These are phyloP conservation scores for Cremastinae sp. DNA, from an alignment of 2,888 invertebrate species.

Conservation along the genomic window DNA sequence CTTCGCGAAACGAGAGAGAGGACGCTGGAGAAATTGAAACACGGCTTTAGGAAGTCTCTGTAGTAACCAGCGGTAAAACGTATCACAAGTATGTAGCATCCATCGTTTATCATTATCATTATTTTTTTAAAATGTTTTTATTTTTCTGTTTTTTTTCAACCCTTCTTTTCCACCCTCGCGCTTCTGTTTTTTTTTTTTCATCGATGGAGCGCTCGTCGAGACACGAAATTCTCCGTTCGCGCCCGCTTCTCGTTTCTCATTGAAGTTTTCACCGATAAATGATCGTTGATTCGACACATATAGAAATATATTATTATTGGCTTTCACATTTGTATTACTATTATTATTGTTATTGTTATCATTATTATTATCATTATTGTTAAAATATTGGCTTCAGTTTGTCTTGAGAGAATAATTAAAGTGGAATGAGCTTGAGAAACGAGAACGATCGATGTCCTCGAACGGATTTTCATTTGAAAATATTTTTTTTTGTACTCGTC, in stretches of 20 bases:
- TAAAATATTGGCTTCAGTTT: conserved; percentile 28
- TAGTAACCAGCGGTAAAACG: conserved; percentile 80
- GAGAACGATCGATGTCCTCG: too few relatives aligned
- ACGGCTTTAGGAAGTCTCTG: conserved; percentile 79
- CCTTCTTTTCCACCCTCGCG: not conserved
- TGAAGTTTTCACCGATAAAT: not conserved
- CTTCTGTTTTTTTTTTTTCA: conserved; percentile 51
- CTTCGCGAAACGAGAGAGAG: conserved; percentile 4
- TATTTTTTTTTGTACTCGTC: not conserved
- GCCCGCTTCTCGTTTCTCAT: not conserved
- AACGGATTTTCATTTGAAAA: not conserved
- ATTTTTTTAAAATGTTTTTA: not conserved
- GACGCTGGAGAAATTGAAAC: conserved; percentile 46
- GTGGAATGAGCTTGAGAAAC: not conserved
- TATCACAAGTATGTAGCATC: conserved; percentile 80
- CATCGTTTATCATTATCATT: conserved; percentile 69
- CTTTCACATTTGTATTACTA: conserved; percentile 15
- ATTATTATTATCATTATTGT: conserved; percentile 28
- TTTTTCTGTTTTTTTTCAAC: not conserved
- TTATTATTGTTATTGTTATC: conserved; percentile 43
- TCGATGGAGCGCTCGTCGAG: conserved; percentile 52
- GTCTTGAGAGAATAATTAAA: conserved; percentile 48
- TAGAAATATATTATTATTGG: conserved; percentile 50
- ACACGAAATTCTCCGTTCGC: conserved; percentile 1
- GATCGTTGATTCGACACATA: conserved; percentile 36